These are phyloP conservation scores for Cherax quadricarinatus DNA, from an alignment of 1,140 invertebrate genomes.

Conservation along the genomic window DNA sequence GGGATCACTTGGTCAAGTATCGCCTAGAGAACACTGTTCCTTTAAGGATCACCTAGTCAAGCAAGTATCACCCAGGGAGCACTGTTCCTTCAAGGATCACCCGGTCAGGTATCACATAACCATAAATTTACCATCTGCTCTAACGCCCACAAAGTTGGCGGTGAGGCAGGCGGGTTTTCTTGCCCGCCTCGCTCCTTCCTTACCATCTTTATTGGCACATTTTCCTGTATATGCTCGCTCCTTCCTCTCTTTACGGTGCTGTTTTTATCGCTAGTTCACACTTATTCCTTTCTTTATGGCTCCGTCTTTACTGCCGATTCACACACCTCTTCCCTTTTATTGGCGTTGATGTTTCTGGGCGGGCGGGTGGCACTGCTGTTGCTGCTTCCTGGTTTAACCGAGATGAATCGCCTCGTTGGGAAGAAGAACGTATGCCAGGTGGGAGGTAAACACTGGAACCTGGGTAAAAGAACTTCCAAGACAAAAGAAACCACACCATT, in stretches of 20 bases:
- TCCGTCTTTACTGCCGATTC: not conserved
- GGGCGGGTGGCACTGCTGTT: not conserved
- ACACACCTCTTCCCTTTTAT: not conserved
- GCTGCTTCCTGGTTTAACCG: too few relatives aligned
- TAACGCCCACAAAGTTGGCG: not conserved
- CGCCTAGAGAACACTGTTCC: not conserved
- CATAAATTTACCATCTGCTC: not conserved
- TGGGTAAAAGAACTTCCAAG: too few relatives aligned
- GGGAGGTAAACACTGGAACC: too few relatives aligned
- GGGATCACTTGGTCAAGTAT: not conserved
- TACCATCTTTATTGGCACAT: not conserved
- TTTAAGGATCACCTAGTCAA: not conserved
- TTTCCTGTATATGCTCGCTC: not conserved
- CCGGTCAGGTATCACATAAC: not conserved
- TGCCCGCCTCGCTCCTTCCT: not conserved
- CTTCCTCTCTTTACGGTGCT: not conserved
- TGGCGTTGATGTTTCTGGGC: not conserved
- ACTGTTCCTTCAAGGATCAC: not conserved
- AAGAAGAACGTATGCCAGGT: too few relatives aligned
- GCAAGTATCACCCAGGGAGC: not conserved
- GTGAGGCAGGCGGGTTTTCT: too few relatives aligned
- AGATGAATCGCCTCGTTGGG: too few relatives aligned
- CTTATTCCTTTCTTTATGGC: not conserved
- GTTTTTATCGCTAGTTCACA: not conserved
- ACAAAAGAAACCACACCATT: too few relatives aligned